A percentile compares a stretch with the other conserved stretches of the same genome.
Conservation (phyloP, 2,113 vertebrate genomes). For the Ciconia boyciana region DNA sequence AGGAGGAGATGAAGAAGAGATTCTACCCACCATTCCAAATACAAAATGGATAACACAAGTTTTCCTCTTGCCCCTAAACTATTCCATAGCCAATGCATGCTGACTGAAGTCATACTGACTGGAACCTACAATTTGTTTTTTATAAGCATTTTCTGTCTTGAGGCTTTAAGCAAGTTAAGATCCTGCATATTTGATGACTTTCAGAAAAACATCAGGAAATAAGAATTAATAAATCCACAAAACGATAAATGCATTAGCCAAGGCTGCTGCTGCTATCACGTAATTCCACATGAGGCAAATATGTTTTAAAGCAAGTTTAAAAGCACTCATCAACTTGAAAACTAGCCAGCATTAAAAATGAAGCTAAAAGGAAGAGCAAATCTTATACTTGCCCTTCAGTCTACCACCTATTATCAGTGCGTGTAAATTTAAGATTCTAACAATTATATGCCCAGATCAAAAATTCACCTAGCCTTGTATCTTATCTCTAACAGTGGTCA, state of each 20-base stretch:
- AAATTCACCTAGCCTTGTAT: not conserved
- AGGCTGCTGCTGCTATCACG: not conserved
- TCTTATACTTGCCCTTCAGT: not conserved
- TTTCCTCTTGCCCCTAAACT: not conserved
- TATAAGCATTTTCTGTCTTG: not conserved
- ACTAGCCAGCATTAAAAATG: not conserved
- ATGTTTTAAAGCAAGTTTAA: not conserved
- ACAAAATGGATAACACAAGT: not conserved
- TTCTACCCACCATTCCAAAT: not conserved
- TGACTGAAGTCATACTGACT: not conserved
- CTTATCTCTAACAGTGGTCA: not conserved
- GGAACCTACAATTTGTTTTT: not conserved
- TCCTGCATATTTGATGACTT: not conserved
- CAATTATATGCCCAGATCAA: not conserved
- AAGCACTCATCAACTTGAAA: not conserved
- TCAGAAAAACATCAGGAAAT: not conserved
- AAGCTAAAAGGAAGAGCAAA: not conserved
- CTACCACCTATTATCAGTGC: not conserved
- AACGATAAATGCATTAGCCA: not conserved
- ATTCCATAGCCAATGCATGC: not conserved
- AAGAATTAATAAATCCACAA: slow-evolving; percentile 8
- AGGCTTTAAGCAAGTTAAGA: not conserved
- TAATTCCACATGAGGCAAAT: not conserved
- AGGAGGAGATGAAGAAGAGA: not conserved
- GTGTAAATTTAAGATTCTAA: not conserved